Evolutionary conservation across 2,888 invertebrate species (phyloP).

Genomic region (Pachycephus smyrnensis): DNA sequence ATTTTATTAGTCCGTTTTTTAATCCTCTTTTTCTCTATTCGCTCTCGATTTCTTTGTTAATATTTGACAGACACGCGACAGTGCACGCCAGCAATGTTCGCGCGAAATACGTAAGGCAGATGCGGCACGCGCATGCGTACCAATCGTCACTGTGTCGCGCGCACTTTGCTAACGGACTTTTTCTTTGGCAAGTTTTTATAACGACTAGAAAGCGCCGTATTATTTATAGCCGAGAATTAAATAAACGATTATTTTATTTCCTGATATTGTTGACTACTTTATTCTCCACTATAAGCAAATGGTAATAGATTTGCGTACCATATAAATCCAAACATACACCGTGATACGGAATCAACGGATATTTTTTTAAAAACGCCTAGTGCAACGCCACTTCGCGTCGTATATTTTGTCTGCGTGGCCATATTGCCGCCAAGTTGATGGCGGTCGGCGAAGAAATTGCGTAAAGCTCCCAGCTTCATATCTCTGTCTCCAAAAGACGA

Average conservation of each 20-base stretch:
- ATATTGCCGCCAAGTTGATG: not conserved
- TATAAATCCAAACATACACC: not conserved
- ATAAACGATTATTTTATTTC: conserved; percentile 30
- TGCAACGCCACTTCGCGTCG: not conserved
- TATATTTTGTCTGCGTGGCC: not conserved
- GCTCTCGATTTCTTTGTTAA: not conserved
- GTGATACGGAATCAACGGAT: not conserved
- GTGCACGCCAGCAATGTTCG: not conserved
- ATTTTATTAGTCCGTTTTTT: not conserved
- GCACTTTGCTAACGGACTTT: not conserved
- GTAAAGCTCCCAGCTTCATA: not conserved
- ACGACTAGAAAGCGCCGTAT: conserved; percentile 9
- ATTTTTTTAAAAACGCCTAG: not conserved
- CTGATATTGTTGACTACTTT: not conserved
- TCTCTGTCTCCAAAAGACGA: not conserved
- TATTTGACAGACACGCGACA: not conserved
- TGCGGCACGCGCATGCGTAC: not conserved
- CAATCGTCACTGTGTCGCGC: not conserved
- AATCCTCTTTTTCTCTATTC: not conserved
- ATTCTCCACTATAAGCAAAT: not conserved
- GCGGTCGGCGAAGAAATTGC: not conserved
- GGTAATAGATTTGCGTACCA: not conserved
- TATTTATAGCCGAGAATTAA: conserved; percentile 36
- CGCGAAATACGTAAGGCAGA: not conserved
- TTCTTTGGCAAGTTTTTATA: not conserved